phyloP scores from a whole-genome alignment of 2,888 invertebrate species.

The Andrena flavipes region DNA sequence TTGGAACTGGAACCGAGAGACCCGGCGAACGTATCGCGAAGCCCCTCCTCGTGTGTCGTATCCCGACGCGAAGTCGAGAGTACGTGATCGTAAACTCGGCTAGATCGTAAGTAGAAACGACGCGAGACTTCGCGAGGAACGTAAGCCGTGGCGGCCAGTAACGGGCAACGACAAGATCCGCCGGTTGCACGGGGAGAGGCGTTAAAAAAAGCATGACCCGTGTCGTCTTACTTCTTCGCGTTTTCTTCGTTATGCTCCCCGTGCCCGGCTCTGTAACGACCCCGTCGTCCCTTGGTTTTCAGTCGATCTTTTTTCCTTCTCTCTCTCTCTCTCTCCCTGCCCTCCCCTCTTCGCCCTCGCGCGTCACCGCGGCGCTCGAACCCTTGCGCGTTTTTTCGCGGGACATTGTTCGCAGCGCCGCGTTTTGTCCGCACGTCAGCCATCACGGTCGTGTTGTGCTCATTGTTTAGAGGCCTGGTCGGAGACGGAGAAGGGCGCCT shows the following conservation, averaged over 20 bases:
- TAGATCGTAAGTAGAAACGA: constrained; percentile 11
- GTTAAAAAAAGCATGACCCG: constrained; percentile 9
- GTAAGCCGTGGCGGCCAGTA: neutral
- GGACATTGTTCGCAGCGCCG: constrained; percentile 65
- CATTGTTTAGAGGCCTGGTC: constrained; percentile 67
- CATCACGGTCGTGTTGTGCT: constrained; percentile 66
- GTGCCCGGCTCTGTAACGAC: constrained; percentile 16
- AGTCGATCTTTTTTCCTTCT: constrained; percentile 17
- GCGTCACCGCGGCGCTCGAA: constrained; percentile 38
- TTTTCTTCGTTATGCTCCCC: constrained; percentile 30
- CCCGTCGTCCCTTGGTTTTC: constrained; percentile 11
- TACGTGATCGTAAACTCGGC: constrained; percentile 29
- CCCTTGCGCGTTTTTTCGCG: constrained; percentile 60
- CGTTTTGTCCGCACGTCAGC: constrained; percentile 67
- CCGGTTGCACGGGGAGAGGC: neutral
- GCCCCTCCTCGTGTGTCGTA: constrained; percentile 27
- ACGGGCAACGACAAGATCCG: constrained; percentile 1
- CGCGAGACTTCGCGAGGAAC: neutral
- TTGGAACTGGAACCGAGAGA: constrained; percentile 16
- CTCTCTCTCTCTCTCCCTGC: too few relatives aligned
- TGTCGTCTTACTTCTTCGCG: constrained; percentile 20
- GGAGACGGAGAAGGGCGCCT: constrained; percentile 50
- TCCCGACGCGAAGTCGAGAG: constrained; percentile 20
- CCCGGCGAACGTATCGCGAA: constrained; percentile 25
- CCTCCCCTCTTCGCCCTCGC: neutral